Conservation (phyloP, 2,797 vertebrate species). For the Periophthalmus magnuspinnatus region DNA sequence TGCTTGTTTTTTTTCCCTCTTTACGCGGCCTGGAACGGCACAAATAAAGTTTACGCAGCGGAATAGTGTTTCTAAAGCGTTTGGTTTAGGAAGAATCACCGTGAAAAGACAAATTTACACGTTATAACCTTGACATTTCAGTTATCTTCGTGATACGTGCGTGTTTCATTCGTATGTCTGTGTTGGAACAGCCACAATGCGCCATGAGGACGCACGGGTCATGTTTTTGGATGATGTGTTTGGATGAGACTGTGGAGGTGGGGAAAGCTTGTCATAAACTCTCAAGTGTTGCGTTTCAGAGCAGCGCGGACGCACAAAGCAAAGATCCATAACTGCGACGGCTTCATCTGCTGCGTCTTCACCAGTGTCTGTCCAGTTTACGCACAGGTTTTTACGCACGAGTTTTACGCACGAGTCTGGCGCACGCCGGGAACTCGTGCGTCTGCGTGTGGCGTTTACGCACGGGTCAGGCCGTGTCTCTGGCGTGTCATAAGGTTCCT, state of each 20-base stretch:
- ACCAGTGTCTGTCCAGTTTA: constrained; percentile 6
- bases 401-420: constrained; percentile 4
- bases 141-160: neutral
- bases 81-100: neutral
- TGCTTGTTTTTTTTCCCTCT: constrained; percentile 10
- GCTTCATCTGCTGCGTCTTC: constrained; percentile 26
- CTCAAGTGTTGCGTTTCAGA: constrained; percentile 23
- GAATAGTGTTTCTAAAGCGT: neutral
- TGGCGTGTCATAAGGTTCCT: constrained; percentile 36
- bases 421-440: neutral
- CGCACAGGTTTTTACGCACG: constrained; percentile 14
- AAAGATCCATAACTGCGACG: constrained; percentile 20
- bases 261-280: constrained; percentile 5
- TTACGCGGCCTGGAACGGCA: neutral
- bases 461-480: constrained; percentile 4
- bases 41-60: neutral
- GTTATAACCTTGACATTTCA: neutral
- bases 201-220: constrained; percentile 8
- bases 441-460: constrained; percentile 6
- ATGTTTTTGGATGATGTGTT: constrained; percentile 6
- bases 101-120: neutral
- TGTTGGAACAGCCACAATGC: neutral
- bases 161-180: neutral
- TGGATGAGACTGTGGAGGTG: constrained; percentile 15
- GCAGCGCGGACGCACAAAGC: constrained; percentile 1